Conservation (phyloP, 2,888 invertebrate genomes). For the Epirrita christyi region DNA sequence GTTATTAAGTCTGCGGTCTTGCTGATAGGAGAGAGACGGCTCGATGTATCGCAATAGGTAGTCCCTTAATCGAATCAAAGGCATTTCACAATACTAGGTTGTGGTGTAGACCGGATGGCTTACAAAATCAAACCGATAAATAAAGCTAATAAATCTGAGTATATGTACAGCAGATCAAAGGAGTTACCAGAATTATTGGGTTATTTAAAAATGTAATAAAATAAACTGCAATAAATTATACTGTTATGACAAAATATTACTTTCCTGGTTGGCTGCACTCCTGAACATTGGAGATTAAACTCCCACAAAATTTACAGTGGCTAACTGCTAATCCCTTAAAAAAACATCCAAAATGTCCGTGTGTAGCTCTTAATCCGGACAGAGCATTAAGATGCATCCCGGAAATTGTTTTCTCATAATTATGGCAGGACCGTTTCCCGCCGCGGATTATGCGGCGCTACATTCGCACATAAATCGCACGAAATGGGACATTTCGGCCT, state of each 20-base stretch:
- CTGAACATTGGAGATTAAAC: slow-evolving; percentile 39
- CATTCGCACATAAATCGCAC: slow-evolving; percentile 81
- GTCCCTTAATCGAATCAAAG: background rate
- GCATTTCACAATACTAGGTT: background rate
- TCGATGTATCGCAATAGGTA: background rate
- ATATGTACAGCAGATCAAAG: slow-evolving; percentile 20
- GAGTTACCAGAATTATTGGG: slow-evolving; percentile 1
- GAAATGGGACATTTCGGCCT: slow-evolving; percentile 81
- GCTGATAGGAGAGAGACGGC: background rate
- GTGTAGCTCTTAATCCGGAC: slow-evolving; percentile 68
- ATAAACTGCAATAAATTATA: slow-evolving; percentile 26
- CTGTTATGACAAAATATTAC: slow-evolving; percentile 35
- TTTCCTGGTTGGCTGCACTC: slow-evolving; percentile 28
- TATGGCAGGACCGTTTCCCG: slow-evolving; percentile 67
- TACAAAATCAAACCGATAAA: slow-evolving; percentile 18
- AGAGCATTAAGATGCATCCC: slow-evolving; percentile 76
- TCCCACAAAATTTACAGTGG: slow-evolving; percentile 39
- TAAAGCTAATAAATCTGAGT: slow-evolving; percentile 13
- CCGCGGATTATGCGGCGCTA: slow-evolving; percentile 74
- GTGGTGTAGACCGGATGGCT: background rate
- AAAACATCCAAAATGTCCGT: slow-evolving; percentile 51
- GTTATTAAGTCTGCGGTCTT: too few species aligned
- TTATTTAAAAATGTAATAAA: slow-evolving; percentile 6
- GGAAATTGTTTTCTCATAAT: slow-evolving; percentile 85
- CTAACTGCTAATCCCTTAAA: slow-evolving; percentile 47